Base-by-base conservation (phyloP, 2,113 vertebrate genomes). In the Polypterus senegalus region DNA sequence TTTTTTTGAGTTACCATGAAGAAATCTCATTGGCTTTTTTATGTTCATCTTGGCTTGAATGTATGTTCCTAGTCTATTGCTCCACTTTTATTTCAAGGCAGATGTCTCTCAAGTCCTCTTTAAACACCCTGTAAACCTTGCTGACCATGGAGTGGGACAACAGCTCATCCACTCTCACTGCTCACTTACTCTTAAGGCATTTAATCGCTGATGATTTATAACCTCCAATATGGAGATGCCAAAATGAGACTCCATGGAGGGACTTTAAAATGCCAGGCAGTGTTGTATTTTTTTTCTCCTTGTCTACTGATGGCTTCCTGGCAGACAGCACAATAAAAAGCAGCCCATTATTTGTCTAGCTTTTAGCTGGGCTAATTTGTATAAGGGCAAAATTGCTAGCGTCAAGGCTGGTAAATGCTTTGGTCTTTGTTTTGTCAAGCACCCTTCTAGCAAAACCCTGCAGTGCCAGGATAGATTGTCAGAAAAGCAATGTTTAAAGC, bases 291-390 rank as follows among this genome's bases (percentile, higher is more conserved):
- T 27, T 27, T 27, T 27, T 27, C 51, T 59, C 5, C n/a, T 53
- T 54, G 57, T 47, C 11, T 5, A 59, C n/a, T n/a, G 46, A 47
- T 5, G 49, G 60, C 60, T 58, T 48, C 51, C 65, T 52, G 54
- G 44, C 8, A 27, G 47, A 66, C 11, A 58, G 8, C 47, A 66
- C 46, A 65, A 54, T n/a, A 7, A 7, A 45, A 45, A 45, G 46
- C 5, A 7, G 43, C 53, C 60, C 57, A 62, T 62, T 62, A 66
- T 66, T 66, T 62, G 6, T 66, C 56, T 59, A 59, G 61, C 65
- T 66, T 63, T 65, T 58, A 62, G 65, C 65, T 62, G 44, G 9
- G 49, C 58, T 58, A 65, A 65, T 65, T 60, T 65, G 58, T 48
- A 54, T 62, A 54, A 59, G 61, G 56, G 61, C 49, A 62, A 54